Percentiles rank a stretch among this genome's conserved stretches.
phyloP scores from a whole-genome alignment of 2,888 invertebrate species.

The Cephus runcator region DNA sequence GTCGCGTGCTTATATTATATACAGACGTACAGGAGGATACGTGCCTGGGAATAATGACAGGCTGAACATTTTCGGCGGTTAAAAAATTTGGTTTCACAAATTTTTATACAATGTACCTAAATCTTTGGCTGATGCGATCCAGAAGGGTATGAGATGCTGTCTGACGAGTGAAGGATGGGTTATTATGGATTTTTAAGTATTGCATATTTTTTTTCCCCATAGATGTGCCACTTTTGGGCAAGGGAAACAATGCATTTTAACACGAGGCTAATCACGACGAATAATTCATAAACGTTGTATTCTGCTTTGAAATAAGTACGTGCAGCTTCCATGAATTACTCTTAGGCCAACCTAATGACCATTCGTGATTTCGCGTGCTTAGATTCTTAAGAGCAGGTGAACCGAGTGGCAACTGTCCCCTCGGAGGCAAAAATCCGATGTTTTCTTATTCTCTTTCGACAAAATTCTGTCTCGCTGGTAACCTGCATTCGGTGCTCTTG shows the following conservation, averaged over 20 bases:
- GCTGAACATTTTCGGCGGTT: not conserved
- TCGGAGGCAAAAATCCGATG: slow-evolving; percentile 47
- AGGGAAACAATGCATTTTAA: not conserved
- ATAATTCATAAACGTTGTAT: not conserved
- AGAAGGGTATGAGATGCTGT: not conserved
- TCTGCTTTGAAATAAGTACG: not conserved
- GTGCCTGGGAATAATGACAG: not conserved
- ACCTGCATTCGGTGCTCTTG: slow-evolving; percentile 7
- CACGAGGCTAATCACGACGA: not conserved
- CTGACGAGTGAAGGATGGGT: not conserved
- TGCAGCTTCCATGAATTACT: not conserved
- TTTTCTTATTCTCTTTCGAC: slow-evolving; percentile 3
- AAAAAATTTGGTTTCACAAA: not conserved
- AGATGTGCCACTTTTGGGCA: not conserved
- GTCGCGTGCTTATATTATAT: not conserved
- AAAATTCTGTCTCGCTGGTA: slow-evolving; percentile 25
- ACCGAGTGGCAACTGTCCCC: slow-evolving; percentile 47
- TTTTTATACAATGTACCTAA: not conserved
- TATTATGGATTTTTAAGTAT: not conserved
- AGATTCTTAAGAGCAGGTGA: slow-evolving; percentile 53
- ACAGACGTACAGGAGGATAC: not conserved
- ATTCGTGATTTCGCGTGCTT: slow-evolving; percentile 57
- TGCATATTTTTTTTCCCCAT: not conserved
- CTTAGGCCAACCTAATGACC: slow-evolving; percentile 36
- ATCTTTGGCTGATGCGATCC: not conserved